Conservation (phyloP, 2,797 vertebrate genomes). For the Danio kyathit region DNA sequence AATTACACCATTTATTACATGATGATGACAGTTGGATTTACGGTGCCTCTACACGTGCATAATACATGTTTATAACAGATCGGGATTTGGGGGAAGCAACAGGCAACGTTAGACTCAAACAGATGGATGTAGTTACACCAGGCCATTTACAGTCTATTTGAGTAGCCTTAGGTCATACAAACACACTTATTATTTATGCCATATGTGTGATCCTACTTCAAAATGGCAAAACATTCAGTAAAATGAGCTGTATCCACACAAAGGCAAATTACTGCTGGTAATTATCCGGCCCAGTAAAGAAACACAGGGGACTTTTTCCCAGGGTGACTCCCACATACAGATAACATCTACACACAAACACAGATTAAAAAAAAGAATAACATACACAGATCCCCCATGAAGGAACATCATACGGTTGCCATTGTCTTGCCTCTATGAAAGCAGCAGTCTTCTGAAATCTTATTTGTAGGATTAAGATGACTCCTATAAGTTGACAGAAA, state of each 20-base stretch:
- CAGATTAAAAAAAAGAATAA: background rate
- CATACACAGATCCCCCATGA: background rate
- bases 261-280: constrained; percentile 14
- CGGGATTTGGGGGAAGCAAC: constrained; percentile 1
- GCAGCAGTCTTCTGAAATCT: background rate
- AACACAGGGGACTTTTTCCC: background rate
- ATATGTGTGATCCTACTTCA: background rate
- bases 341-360: constrained; percentile 18
- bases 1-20: background rate
- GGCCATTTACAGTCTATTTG: background rate
- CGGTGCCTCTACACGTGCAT: background rate
- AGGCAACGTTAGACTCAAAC: constrained; percentile 25
- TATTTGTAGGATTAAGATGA: background rate
- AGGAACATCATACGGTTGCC: background rate
- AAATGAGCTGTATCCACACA: background rate
- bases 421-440: background rate
- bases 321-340: background rate
- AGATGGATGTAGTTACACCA: constrained; percentile 15
- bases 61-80: constrained; percentile 12
- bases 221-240: background rate
- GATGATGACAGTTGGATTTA: background rate
- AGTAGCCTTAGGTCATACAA: constrained; percentile 15
- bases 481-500: background rate
- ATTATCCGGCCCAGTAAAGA: constrained; percentile 32
- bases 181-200: constrained; percentile 10